Evolutionary conservation across 2,797 vertebrate genomes (phyloP).

Genomic region (Lophius americanus): DNA sequence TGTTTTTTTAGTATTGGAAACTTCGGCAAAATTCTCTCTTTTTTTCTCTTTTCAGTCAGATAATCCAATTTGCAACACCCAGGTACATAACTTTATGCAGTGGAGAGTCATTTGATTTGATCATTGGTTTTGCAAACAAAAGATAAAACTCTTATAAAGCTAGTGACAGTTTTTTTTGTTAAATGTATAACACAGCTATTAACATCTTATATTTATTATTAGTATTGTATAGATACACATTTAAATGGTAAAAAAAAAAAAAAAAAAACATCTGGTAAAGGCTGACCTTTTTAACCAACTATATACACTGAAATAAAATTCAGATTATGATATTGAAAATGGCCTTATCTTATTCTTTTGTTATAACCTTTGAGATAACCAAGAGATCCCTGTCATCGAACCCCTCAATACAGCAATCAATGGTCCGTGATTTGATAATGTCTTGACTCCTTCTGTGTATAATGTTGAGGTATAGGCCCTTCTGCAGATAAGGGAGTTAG

Average conservation of each 20-base stretch:
- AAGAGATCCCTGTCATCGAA: slow-evolving; percentile 18
- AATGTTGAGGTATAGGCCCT: slow-evolving; percentile 12
- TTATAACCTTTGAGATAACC: slow-evolving; percentile 29
- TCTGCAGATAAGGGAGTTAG: slow-evolving; percentile 31
- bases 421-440: slow-evolving; percentile 9
- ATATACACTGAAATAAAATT: slow-evolving; percentile 14
- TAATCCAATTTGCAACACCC: background rate
- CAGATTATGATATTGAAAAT: background rate
- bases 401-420: slow-evolving; percentile 24
- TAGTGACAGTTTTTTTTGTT: too few species aligned
- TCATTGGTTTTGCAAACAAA: background rate
- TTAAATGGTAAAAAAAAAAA: background rate
- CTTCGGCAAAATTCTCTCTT: slow-evolving; percentile 1
- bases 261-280: background rate
- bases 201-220: too few species aligned
- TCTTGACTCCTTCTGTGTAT: slow-evolving; percentile 9
- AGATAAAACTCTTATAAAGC: too few species aligned
- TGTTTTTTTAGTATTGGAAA: slow-evolving; percentile 11
- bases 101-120: slow-evolving; percentile 5
- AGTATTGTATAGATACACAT: too few species aligned
- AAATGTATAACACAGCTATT: background rate
- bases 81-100: background rate
- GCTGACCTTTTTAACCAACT: slow-evolving; percentile 3
- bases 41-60: background rate
- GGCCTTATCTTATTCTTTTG: slow-evolving; percentile 5